Conservation (phyloP, 92 coral and sea anemone genomes). For the Montipora capitata region DNA sequence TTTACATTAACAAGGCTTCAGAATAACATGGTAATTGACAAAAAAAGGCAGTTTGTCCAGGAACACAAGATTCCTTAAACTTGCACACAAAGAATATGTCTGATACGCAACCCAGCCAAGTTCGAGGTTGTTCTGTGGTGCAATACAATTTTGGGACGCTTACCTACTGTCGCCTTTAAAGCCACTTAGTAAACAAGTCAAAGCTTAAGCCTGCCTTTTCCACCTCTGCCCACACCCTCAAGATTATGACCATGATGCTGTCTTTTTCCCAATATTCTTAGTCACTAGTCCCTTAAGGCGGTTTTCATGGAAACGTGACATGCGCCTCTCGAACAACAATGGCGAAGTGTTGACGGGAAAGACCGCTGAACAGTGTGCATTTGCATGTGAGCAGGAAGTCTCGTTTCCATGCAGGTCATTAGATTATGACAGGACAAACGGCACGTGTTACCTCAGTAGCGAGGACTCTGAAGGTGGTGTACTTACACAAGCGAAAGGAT, state of each 20-base stretch:
- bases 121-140: too few relatives aligned
- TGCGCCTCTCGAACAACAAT: slow-evolving; percentile 81
- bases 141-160: too few relatives aligned
- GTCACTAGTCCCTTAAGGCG: slow-evolving; percentile 82
- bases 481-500: slow-evolving; percentile 48
- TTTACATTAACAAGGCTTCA: too few relatives aligned
- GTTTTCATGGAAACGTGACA: slow-evolving; percentile 69
- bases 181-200: too few relatives aligned
- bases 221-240: too few relatives aligned
- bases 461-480: slow-evolving; percentile 65
- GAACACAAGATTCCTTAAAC: too few relatives aligned
- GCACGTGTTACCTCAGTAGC: slow-evolving; percentile 85
- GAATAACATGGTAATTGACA: too few relatives aligned
- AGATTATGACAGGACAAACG: slow-evolving; percentile 79
- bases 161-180: too few relatives aligned
- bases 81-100: too few relatives aligned
- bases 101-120: too few relatives aligned
- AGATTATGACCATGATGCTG: too few relatives aligned
- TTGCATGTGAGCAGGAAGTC: slow-evolving; percentile 82
- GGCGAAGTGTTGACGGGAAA: slow-evolving; percentile 72
- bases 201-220: neutral
- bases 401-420: slow-evolving; percentile 94
- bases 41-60: too few relatives aligned
- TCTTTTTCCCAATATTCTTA: neutral
- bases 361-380: slow-evolving; percentile 87